Conservation (phyloP, 2,888 invertebrate genomes). For the Autographa gamma region DNA sequence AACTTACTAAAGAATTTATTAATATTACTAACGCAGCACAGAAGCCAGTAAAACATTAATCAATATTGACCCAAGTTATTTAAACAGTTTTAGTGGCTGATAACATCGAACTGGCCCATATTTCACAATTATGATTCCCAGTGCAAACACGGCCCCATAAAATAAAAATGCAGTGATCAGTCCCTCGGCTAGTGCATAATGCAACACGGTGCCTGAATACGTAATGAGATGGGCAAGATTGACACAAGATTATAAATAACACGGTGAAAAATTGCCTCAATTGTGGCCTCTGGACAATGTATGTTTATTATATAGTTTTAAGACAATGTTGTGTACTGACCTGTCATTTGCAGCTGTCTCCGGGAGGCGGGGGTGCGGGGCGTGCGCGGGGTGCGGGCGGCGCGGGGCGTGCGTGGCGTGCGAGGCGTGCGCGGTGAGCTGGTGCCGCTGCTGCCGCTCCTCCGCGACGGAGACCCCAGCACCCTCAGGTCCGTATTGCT, state of each 20-base stretch:
- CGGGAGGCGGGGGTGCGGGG: slow-evolving; percentile 85
- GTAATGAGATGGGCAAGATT: slow-evolving; percentile 55
- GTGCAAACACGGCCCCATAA: slow-evolving; percentile 51
- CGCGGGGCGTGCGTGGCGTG: slow-evolving; percentile 82
- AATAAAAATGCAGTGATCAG: slow-evolving; percentile 59
- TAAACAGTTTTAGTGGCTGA: slow-evolving; percentile 29
- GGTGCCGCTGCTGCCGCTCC: slow-evolving; percentile 74
- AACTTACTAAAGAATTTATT: slow-evolving; percentile 39
- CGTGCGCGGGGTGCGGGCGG: slow-evolving; percentile 83
- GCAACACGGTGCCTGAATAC: slow-evolving; percentile 63
- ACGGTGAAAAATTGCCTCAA: slow-evolving; percentile 48
- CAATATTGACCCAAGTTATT: slow-evolving; percentile 50
- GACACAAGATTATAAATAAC: slow-evolving; percentile 51
- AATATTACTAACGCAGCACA: slow-evolving; percentile 44
- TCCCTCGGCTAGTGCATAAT: slow-evolving; percentile 58
- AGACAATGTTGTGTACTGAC: slow-evolving; percentile 70
- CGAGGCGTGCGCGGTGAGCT: slow-evolving; percentile 78
- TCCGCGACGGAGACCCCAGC: slow-evolving; percentile 81
- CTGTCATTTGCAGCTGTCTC: slow-evolving; percentile 88
- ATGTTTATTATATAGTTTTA: slow-evolving; percentile 20
- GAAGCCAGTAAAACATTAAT: slow-evolving; percentile 50
- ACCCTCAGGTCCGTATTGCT: slow-evolving; percentile 81
- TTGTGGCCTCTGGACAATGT: slow-evolving; percentile 32
- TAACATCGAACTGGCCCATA: slow-evolving; percentile 51
- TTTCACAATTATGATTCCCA: slow-evolving; percentile 54